phyloP scores from a whole-genome alignment of 2,797 vertebrate genomes.

The Decapterus maruadsi region DNA sequence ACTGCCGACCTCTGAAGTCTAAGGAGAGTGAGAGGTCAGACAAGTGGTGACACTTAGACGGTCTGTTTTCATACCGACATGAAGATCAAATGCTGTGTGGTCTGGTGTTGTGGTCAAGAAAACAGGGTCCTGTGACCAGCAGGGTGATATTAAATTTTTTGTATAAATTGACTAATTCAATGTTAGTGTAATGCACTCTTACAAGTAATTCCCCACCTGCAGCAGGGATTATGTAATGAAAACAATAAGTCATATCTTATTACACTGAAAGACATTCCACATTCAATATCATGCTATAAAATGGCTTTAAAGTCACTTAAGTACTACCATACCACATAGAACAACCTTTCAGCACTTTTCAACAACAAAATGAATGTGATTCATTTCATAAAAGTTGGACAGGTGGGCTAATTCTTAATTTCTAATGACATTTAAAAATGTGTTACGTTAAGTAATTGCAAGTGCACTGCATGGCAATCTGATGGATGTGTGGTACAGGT shows the following conservation, averaged over 20 bases:
- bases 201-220: conserved; percentile 17
- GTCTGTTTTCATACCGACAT: conserved; percentile 32
- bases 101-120: neutral
- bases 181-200: conserved; percentile 1
- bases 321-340: neutral
- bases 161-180: conserved; percentile 11
- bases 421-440: neutral
- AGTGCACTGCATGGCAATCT: too few species aligned
- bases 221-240: conserved; percentile 16
- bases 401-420: neutral
- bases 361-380: conserved; percentile 1
- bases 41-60: conserved; percentile 38
- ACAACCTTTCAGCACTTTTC: neutral
- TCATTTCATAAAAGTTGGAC: neutral
- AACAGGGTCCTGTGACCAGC: neutral
- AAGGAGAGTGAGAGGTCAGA: conserved; percentile 54
- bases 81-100: conserved; percentile 28
- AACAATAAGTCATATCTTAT: conserved; percentile 10
- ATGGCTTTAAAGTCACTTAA: neutral
- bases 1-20: conserved; percentile 55
- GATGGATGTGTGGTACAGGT: neutral
- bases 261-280: neutral
- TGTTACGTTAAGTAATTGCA: neutral
- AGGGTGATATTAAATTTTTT: neutral
- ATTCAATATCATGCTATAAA: conserved; percentile 7